These are phyloP conservation scores for Caenorhabditis afra DNA, from an alignment of 2,888 invertebrate species.

Conservation along the genomic window DNA sequence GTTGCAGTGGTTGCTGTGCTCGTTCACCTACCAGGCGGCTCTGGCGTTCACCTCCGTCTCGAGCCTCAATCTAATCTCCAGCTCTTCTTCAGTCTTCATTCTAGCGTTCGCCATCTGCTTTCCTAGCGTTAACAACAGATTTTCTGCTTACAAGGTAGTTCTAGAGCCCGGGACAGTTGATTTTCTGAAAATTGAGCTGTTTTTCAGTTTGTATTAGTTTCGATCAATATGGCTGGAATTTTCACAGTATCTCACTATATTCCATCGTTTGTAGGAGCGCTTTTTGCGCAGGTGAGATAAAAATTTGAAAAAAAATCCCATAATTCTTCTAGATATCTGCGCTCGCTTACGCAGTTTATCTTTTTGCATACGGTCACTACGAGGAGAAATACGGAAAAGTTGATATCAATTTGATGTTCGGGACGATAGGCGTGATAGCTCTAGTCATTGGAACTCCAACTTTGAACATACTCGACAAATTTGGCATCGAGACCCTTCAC, in stretches of 20 bases:
- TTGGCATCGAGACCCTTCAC: constrained; percentile 88
- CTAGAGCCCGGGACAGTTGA: background rate
- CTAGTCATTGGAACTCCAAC: constrained; percentile 91
- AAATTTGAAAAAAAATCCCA: no score
- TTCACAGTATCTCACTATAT: constrained; percentile 74
- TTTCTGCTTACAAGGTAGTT: constrained; percentile 84
- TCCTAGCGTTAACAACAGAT: constrained; percentile 86
- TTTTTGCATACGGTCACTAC: constrained; percentile 89
- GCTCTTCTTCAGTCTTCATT: constrained; percentile 92
- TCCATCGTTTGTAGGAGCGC: constrained; percentile 69
- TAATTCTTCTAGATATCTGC: constrained; percentile 81
- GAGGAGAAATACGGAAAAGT: constrained; percentile 94
- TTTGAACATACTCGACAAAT: constrained; percentile 89
- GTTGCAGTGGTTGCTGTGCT: constrained; percentile 94
- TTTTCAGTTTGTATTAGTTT: constrained; percentile 72
- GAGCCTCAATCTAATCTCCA: constrained; percentile 91
- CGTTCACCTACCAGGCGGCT: constrained; percentile 93
- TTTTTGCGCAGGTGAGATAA: constrained; percentile 66
- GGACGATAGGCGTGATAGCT: constrained; percentile 94
- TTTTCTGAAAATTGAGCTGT: background rate
- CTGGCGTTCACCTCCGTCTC: constrained; percentile 89
- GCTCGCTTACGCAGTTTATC: constrained; percentile 91
- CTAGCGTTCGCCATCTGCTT: constrained; percentile 87
- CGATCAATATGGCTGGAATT: constrained; percentile 76
- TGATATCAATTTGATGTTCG: constrained; percentile 95